These are phyloP conservation scores for Mormyrus proboscirostris DNA, from an alignment of 2,797 vertebrate genomes.

Conservation along the genomic window DNA sequence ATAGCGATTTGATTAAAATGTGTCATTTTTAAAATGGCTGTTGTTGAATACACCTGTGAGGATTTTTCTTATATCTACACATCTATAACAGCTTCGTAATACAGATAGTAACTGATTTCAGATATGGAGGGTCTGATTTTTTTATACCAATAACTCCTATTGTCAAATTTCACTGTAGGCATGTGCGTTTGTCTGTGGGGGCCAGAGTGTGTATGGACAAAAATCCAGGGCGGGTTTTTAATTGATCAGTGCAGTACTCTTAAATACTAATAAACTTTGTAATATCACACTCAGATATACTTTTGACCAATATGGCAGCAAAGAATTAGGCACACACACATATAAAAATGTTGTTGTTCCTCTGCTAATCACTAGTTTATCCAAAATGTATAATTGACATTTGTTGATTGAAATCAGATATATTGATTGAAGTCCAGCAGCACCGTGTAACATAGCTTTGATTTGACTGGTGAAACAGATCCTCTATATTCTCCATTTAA, in stretches of 20 bases:
- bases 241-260: neutral
- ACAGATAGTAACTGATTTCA: neutral
- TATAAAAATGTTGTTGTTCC: neutral
- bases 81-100: neutral
- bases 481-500: neutral
- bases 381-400: neutral
- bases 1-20: constrained; percentile 7
- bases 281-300: neutral
- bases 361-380: neutral
- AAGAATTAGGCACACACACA: neutral
- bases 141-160: neutral
- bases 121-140: neutral
- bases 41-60: neutral
- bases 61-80: neutral
- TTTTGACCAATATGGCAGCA: neutral
- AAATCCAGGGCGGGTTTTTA: neutral
- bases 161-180: neutral
- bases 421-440: neutral
- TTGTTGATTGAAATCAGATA: neutral
- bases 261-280: neutral
- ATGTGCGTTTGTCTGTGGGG: neutral
- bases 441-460: neutral
- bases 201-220: neutral
- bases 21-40: constrained; percentile 9
- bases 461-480: neutral